Conservation (phyloP, 2,888 invertebrate species). For the Serrognathus titanus region DNA sequence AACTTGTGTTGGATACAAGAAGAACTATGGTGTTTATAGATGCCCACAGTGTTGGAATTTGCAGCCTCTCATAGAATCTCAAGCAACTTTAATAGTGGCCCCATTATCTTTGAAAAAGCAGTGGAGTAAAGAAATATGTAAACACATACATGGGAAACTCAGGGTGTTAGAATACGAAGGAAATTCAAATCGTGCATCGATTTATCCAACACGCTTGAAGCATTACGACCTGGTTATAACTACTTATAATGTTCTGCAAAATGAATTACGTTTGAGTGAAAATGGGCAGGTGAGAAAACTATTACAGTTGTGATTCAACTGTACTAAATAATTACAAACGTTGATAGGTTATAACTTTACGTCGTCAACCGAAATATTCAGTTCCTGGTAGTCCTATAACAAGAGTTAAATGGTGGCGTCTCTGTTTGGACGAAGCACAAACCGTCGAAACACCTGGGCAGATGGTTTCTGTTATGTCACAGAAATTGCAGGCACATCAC, state of each 20-base stretch:
- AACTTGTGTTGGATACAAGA: constrained; percentile 56
- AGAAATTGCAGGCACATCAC: constrained; percentile 56
- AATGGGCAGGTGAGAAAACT: constrained; percentile 41
- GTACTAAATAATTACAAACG: not conserved
- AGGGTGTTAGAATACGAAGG: constrained; percentile 57
- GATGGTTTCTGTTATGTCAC: constrained; percentile 62
- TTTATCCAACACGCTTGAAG: constrained; percentile 61
- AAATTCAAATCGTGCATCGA: constrained; percentile 47
- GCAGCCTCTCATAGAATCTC: constrained; percentile 51
- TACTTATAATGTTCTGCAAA: constrained; percentile 63
- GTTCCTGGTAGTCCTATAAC: constrained; percentile 64
- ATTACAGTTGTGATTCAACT: not conserved
- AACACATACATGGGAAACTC: constrained; percentile 55
- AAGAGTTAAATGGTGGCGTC: constrained; percentile 71
- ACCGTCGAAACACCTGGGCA: constrained; percentile 64
- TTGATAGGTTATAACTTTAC: constrained; percentile 37
- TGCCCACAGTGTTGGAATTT: constrained; percentile 67
- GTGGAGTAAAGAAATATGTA: constrained; percentile 69
- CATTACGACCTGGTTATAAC: constrained; percentile 69
- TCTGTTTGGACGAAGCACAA: constrained; percentile 78
- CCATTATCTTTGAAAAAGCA: constrained; percentile 65
- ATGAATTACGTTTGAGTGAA: constrained; percentile 61
- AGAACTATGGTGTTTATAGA: constrained; percentile 47
- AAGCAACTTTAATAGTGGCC: constrained; percentile 69
- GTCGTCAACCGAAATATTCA: constrained; percentile 61